These are phyloP conservation scores for Nezara viridula DNA, from an alignment of 2,888 invertebrate species.

Conservation along the genomic window DNA sequence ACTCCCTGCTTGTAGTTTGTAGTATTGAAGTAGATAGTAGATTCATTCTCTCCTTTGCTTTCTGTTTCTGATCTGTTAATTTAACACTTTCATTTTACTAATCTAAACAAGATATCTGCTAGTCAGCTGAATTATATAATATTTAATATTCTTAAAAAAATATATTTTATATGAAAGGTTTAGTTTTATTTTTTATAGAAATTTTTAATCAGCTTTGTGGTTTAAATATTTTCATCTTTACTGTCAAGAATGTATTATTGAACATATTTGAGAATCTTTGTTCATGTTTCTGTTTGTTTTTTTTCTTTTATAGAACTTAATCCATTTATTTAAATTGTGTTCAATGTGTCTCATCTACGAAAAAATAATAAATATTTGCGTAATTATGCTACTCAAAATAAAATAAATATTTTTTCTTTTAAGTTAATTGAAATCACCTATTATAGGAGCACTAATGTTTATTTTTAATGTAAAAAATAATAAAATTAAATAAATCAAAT, in stretches of 20 bases:
- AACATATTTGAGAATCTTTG: neutral
- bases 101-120: neutral
- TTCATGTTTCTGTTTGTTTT: neutral
- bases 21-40: conserved; percentile 37
- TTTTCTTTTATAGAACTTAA: neutral
- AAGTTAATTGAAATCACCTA: no score
- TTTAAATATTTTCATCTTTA: neutral
- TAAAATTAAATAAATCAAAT: no score
- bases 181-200: neutral
- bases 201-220: neutral
- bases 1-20: conserved; percentile 59
- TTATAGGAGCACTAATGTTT: no score
- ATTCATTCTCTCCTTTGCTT: conserved; percentile 44
- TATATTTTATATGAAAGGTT: neutral
- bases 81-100: conserved; percentile 27
- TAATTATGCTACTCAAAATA: no score
- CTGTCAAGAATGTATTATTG: neutral
- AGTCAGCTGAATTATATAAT: neutral
- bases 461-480: no score
- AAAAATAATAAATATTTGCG: no score
- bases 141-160: neutral
- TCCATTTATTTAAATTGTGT: neutral
- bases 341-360: neutral
- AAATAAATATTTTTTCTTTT: no score
- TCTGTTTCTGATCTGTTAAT: neutral